These are phyloP conservation scores for Chrysopilus asiliformis DNA, from an alignment of 2,888 invertebrate genomes.

Conservation along the genomic window DNA sequence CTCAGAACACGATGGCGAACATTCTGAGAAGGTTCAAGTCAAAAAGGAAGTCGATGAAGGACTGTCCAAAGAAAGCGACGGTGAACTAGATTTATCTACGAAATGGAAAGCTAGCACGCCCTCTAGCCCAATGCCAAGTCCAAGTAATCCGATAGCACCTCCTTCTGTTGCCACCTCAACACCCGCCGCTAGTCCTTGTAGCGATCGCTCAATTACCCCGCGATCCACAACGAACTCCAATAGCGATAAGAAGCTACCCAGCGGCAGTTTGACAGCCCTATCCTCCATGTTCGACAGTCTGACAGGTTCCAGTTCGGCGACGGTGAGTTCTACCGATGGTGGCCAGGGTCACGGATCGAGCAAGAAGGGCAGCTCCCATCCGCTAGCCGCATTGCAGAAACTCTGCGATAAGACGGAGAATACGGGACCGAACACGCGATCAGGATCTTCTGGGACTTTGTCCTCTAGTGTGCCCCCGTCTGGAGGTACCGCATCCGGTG, in stretches of 20 bases:
- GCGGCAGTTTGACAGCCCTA: conserved; percentile 60
- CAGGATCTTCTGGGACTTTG: conserved; percentile 12
- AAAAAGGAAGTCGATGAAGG: conserved; percentile 36
- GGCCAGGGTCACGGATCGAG: conserved; percentile 13
- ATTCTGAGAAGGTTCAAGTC: conserved; percentile 28
- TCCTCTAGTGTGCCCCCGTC: conserved; percentile 24
- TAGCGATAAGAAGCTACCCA: conserved; percentile 36
- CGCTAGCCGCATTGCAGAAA: conserved; percentile 86
- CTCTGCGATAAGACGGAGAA: conserved; percentile 86
- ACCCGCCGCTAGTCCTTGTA: conserved; percentile 51
- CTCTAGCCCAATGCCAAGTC: conserved; percentile 37
- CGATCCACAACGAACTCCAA: conserved; percentile 48
- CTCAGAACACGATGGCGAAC: conserved; percentile 23
- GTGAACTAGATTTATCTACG: conserved; percentile 30
- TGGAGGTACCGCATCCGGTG: conserved; percentile 55
- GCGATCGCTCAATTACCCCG: conserved; percentile 66
- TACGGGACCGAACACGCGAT: conserved; percentile 31
- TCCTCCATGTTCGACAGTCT: conserved; percentile 85
- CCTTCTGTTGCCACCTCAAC: conserved; percentile 26
- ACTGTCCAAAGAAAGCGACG: conserved; percentile 17
- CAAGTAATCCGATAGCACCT: conserved; percentile 30
- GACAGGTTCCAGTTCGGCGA: conserved; percentile 43
- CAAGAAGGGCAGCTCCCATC: conserved; percentile 52
- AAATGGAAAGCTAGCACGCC: conserved; percentile 12
- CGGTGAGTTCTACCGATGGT: conserved; percentile 14